Evolutionary conservation across 2,888 invertebrate genomes (phyloP), one percentile per base, ranked within the genome.

Genomic region (Calliphora vomitoria): DNA sequence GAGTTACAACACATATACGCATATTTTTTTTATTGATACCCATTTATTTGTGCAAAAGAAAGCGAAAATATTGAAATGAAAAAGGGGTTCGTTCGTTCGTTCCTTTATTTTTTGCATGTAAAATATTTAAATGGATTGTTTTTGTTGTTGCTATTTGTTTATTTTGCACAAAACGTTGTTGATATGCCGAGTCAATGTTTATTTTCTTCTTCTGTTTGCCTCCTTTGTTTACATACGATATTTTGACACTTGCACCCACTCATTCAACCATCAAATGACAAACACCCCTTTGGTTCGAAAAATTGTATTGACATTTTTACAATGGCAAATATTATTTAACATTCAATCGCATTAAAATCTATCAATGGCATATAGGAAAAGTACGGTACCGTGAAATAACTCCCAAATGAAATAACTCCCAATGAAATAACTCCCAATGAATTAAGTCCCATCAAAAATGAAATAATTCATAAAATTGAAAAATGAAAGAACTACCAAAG

Each of bases 141-240:
- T 72, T 60, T 25, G 8, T 41, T 31, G 13, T 62, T 38, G 35
- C 13, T 82, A 13, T 64, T 74, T 82, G 47, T 76, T 69, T 58
- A 55, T 72, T 81, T 53, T 68, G 15, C 50, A n/a, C 18, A 44
- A 62, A 62, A 71, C 3, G 20, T 35, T 72, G 35, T 72, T 78
- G 71, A 84, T 78, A 78, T 83, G 71, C n/a, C 53, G 68, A 75
- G 72, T 76, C 75, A 85, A 76, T 85, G 41, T 81, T 76, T 75
- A 55, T 58, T 81, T 75, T 53, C 20, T 68, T 25, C n/a, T 64
- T 31, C 8, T 58, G n/a, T 53, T n/a, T 75, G 31, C 13, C 6
- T 62, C 66, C 31, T 53, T 79, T 78, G 78, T 82, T 86, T 82
- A 75, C 44, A 15, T 20, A 62, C 38, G 18, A 55, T 74, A 74